Evolutionary conservation across 92 coral and sea anemone genomes (phyloP), one percentile per base, ranked within the genome.

Genomic region (Porites lobata): DNA sequence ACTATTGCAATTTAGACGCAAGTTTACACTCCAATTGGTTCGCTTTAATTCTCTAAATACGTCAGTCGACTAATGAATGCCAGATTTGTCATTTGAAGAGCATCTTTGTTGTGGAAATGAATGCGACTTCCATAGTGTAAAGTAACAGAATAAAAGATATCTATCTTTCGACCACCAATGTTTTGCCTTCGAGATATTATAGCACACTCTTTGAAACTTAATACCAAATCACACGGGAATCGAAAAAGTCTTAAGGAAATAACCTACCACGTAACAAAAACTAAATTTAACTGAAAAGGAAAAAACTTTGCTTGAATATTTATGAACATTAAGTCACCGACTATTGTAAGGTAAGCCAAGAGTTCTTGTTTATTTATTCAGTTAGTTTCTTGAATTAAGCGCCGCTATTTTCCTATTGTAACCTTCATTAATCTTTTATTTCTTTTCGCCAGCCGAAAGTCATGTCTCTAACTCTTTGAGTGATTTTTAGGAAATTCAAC

Each of bases 11-110:
- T 69, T 82, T 70, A 20, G 1, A 8, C 19, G 21, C 58, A 5
- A 82, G 26, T 81, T 57, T 24, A 66, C 8, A 17, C 50, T 69
- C 69, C 38, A 20, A 69, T 82, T 82, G 86, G 86, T 56, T 71
- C 57, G 19, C 61, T 51, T 51, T 66, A 8, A 65, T 69, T 72
- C 26, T 50, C 38, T 9, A 79, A 51, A 65, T 64, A 50, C 73
- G 62, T 79, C 12, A 8, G 74, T 18, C 32, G 10, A 58, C 32
- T 19, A 69, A 82, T 54, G 56, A 52, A 69, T 57, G 32, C 20
- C 26, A 32, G 38, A 80, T 47, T 69, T 32, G 19, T 69, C 86
- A 69, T 32, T 82, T 70, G 12, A 57, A 9, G 58, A 56, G 11
- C 78, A 75, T n/a, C 64, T 52, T 13, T 56, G 26, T 54, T 68